Base-by-base conservation (phyloP, 2,888 invertebrate species). In the Pandemis cinnamomeana region DNA sequence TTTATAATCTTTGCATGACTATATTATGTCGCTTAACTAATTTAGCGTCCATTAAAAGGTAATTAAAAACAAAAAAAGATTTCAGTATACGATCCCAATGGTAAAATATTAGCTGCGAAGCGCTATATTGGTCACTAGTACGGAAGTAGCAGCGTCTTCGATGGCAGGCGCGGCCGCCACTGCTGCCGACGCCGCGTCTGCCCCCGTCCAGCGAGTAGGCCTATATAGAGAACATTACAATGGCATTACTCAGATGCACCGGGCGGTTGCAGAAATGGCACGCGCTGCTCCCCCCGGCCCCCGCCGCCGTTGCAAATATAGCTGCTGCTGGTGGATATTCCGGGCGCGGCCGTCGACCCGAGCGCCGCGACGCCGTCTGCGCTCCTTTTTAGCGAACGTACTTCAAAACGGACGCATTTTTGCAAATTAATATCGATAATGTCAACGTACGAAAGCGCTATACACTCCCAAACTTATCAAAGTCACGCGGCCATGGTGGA, bases 211-310 rank as follows among this genome's bases (percentile, higher is more conserved):
- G 83, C 83, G 88, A 86, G 27, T 58, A 58, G 87, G 87, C 85
- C 87, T 93, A 92, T 91, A 93, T 93, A 86, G 89, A 90, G 92
- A 91, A 89, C 92, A 93, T 93, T 93, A 92, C 92, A 93, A 92
- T 92, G 92, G 86, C 91, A 94, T 94, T 94, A 93, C 91, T 94
- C 93, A 93, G 92, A 93, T 93, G 93, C 93, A 93, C 92, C 89
- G 93, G 91, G 90, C 92, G 88, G 83, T 91, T 92, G 93, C 93
- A 93, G 91, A 93, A 93, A 93, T 93, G 93, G 93, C 93, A 92
- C 93, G 93, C 92, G 89, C 86, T 84, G 88, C 81, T 84, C 73
- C 76, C 67, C 75, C 77, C 75, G 83, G 85, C 90, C 87, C 90
- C 87, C 87, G 82, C 84, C 81, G 80, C 83, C 88, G 91, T 91